Evolutionary conservation across 2,113 vertebrate species (phyloP).

Genomic region (Patagioenas fasciata): DNA sequence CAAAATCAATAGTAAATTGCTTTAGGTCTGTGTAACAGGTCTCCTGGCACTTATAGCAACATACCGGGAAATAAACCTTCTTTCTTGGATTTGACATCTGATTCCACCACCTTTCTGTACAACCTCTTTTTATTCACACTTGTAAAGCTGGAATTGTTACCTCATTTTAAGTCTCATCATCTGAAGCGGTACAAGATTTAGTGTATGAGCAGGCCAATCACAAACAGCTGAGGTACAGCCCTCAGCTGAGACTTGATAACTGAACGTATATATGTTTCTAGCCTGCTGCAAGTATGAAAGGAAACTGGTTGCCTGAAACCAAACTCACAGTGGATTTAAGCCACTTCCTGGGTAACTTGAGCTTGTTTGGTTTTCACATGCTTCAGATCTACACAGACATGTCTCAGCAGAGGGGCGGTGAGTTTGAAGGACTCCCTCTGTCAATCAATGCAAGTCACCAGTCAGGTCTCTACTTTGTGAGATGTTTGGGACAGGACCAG

Average conservation of each 20-base stretch:
- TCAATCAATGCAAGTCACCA: not conserved
- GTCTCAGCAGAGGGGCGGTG: not conserved
- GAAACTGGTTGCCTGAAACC: not conserved
- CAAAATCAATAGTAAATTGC: not conserved
- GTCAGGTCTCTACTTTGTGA: not conserved
- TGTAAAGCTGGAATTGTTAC: not conserved
- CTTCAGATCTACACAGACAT: not conserved
- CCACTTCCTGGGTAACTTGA: slow-evolving; percentile 18
- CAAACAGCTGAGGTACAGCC: not conserved
- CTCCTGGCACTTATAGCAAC: not conserved
- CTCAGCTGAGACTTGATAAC: not conserved
- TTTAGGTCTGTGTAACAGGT: not conserved
- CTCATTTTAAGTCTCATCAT: not conserved
- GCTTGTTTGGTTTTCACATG: slow-evolving; percentile 4
- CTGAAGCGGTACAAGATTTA: not conserved
- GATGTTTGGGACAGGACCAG: not conserved
- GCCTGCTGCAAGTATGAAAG: not conserved
- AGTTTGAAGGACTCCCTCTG: not conserved
- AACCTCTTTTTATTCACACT: not conserved
- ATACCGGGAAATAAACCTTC: not conserved
- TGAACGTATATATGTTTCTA: not conserved
- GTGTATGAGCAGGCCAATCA: not conserved
- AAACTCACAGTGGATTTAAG: not conserved
- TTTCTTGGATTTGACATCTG: not conserved
- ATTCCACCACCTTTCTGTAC: not conserved